A percentile compares a stretch with the other conserved stretches of the same genome.
phyloP scores from a whole-genome alignment of 2,797 vertebrate species.

The Champsocephalus gunnari region DNA sequence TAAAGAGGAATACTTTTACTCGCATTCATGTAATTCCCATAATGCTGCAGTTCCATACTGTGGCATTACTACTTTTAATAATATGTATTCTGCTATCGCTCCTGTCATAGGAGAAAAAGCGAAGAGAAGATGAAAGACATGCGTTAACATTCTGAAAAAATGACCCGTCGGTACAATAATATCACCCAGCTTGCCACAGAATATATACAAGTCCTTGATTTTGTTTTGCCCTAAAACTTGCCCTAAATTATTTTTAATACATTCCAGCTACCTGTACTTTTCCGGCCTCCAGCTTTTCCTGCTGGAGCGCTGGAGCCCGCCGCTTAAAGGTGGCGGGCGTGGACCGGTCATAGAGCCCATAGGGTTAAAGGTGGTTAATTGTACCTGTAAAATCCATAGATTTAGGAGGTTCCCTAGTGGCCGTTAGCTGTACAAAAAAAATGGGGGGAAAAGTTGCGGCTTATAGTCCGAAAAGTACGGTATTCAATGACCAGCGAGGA shows the following conservation, averaged over 20 bases:
- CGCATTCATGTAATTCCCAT: too few relatives aligned
- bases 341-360: too few relatives aligned
- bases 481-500: not conserved
- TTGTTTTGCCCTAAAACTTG: not conserved
- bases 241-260: not conserved
- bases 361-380: too few relatives aligned
- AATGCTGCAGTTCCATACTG: too few relatives aligned
- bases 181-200: not conserved
- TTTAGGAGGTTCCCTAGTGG: too few relatives aligned
- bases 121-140: not conserved
- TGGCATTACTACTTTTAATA: not conserved
- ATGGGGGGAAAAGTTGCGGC: too few relatives aligned
- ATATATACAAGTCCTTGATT: not conserved
- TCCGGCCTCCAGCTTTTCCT: too few relatives aligned
- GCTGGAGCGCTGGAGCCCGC: too few relatives aligned
- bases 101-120: not conserved
- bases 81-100: not conserved
- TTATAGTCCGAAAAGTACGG: too few relatives aligned
- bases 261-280: not conserved
- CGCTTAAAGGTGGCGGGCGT: too few relatives aligned
- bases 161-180: not conserved
- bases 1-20: not conserved
- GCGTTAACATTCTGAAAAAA: not conserved
- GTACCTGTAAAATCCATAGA: too few relatives aligned
- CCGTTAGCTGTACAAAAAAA: too few relatives aligned